Evolutionary conservation across 2,888 invertebrate genomes (phyloP).

Genomic region (Harpalus rufipes): DNA sequence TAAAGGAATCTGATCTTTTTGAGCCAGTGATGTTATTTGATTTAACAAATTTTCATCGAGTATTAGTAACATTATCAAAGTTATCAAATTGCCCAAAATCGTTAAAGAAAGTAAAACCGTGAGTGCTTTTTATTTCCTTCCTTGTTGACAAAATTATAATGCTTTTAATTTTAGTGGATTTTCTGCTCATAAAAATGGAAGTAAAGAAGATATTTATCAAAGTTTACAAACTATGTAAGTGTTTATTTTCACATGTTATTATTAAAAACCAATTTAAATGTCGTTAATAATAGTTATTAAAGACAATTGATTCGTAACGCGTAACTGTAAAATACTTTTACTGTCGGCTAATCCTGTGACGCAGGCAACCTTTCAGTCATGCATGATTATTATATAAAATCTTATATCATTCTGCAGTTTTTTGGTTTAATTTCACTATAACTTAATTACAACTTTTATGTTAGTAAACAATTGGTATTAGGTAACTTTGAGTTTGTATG

Average conservation of each 20-base stretch:
- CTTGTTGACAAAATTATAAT: slow-evolving; percentile 61
- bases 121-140: slow-evolving; percentile 77
- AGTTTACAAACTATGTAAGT: slow-evolving; percentile 90
- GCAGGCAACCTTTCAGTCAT: slow-evolving; percentile 12
- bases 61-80: slow-evolving; percentile 93
- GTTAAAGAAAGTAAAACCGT: slow-evolving; percentile 84
- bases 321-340: slow-evolving; percentile 23
- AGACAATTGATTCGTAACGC: neutral
- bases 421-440: neutral
- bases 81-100: slow-evolving; percentile 90
- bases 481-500: neutral
- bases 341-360: slow-evolving; percentile 20
- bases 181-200: slow-evolving; percentile 86
- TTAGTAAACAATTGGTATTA: neutral
- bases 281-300: slow-evolving; percentile 11
- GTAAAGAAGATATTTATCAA: slow-evolving; percentile 92
- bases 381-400: neutral
- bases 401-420: slow-evolving; percentile 8
- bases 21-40: slow-evolving; percentile 97
- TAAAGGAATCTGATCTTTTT: slow-evolving; percentile 93
- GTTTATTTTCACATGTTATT: slow-evolving; percentile 68
- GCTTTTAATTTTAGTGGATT: slow-evolving; percentile 85
- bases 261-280: slow-evolving; percentile 8
- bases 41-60: slow-evolving; percentile 95
- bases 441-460: neutral